Percentiles rank a stretch among this genome's conserved stretches.
phyloP scores from a whole-genome alignment of 2,888 invertebrate genomes.

The Acleris literana region DNA sequence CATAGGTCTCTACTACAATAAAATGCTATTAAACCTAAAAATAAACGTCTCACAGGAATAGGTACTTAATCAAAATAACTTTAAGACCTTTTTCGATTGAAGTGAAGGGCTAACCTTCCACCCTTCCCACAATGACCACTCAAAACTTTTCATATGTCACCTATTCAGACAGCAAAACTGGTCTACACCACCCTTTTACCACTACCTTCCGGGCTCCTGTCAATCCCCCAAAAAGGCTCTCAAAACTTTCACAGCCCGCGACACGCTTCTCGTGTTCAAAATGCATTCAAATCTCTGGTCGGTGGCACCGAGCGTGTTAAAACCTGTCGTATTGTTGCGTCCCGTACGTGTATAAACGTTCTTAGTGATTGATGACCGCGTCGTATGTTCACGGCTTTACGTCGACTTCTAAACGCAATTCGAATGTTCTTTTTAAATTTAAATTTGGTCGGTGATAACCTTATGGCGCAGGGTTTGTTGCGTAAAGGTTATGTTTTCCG shows the following conservation, averaged over 20 bases:
- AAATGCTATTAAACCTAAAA: too few relatives aligned
- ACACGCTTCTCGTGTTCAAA: too few relatives aligned
- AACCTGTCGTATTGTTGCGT: conserved; percentile 52
- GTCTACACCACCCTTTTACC: conserved; percentile 44
- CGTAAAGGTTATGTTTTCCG: not conserved
- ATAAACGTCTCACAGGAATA: too few relatives aligned
- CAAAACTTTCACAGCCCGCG: conserved; percentile 21
- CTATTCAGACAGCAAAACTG: conserved; percentile 29
- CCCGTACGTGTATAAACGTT: conserved; percentile 58
- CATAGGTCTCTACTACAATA: too few relatives aligned
- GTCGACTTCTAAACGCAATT: conserved; percentile 17
- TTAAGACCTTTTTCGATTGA: not conserved
- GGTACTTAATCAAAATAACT: not conserved
- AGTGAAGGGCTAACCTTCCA: not conserved
- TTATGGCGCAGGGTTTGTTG: not conserved
- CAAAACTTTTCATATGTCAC: conserved; percentile 9
- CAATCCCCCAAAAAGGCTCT: conserved; percentile 49
- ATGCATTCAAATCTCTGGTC: too few relatives aligned
- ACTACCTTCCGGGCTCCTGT: conserved; percentile 45
- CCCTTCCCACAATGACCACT: conserved; percentile 15
- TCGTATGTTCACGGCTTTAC: conserved; percentile 47
- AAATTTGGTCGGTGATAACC: conserved; percentile 9
- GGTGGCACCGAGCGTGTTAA: conserved; percentile 19
- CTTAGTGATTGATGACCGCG: conserved; percentile 68
- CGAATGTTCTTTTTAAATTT: conserved; percentile 10